Percentiles rank a stretch among this genome's conserved stretches.
Conservation (phyloP, 2,797 vertebrate species). For the Anabacerthia variegaticeps region DNA sequence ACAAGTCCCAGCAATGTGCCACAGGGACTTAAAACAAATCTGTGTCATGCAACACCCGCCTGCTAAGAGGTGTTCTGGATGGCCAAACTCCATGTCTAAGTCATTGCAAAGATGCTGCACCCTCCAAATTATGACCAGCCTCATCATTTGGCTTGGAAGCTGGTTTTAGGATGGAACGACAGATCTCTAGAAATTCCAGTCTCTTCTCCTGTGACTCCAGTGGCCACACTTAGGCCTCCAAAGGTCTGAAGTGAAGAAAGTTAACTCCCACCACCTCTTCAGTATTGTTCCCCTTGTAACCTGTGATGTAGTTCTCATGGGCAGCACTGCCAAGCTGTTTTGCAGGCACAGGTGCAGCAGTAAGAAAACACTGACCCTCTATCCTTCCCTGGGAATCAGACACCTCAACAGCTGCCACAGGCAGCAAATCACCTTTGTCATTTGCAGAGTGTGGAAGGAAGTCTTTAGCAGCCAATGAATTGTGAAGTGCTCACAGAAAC, state of each 20-base stretch:
- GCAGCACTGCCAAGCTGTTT: background rate
- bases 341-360: background rate
- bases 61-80: background rate
- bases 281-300: background rate
- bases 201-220: background rate
- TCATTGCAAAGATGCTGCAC: background rate
- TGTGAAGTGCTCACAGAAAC: background rate
- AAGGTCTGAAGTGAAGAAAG: background rate
- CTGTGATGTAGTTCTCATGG: background rate
- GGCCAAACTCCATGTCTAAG: background rate
- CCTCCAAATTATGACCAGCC: background rate
- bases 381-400: background rate
- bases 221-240: background rate
- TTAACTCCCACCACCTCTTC: background rate
- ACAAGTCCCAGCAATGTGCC: background rate
- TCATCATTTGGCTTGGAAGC: background rate
- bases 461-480: background rate
- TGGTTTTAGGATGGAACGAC: background rate
- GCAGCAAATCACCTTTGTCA: background rate
- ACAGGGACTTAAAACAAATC: background rate
- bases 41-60: background rate
- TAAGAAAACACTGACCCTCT: background rate
- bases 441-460: background rate
- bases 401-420: background rate
- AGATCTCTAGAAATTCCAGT: background rate